Evolutionary conservation across 2,797 vertebrate genomes (phyloP).

Genomic region (Typhlichthys eigenmanni): DNA sequence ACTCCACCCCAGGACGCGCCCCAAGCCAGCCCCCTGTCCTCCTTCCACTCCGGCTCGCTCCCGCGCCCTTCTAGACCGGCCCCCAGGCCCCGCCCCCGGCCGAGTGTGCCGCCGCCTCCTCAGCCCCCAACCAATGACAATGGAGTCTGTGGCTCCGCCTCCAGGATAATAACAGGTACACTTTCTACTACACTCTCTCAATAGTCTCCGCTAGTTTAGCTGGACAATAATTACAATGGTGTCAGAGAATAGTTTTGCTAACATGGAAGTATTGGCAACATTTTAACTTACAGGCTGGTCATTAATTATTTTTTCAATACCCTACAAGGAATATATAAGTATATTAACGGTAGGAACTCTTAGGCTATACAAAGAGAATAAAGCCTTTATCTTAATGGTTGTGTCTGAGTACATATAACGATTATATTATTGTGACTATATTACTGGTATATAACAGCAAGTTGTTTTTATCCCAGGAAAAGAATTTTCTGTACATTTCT

Average conservation of each 20-base stretch:
- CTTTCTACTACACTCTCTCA: neutral
- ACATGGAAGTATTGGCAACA: too few species aligned
- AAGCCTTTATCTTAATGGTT: too few species aligned
- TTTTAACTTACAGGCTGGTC: too few species aligned
- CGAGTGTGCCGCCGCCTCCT: slow-evolving; percentile 87
- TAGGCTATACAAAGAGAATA: too few species aligned
- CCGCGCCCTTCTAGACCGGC: slow-evolving; percentile 85
- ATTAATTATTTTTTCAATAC: too few species aligned
- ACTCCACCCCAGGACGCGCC: slow-evolving; percentile 76
- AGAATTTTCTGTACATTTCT: too few species aligned
- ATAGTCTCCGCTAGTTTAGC: neutral
- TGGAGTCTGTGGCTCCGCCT: slow-evolving; percentile 73
- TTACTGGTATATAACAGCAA: too few species aligned
- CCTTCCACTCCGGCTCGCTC: slow-evolving; percentile 76
- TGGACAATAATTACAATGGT: neutral
- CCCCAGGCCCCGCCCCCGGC: slow-evolving; percentile 86
- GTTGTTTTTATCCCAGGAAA: too few species aligned
- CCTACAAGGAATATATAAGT: too few species aligned
- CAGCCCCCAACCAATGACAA: slow-evolving; percentile 80
- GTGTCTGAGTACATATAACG: too few species aligned
- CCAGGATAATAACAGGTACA: slow-evolving; percentile 91
- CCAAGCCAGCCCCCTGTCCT: slow-evolving; percentile 34
- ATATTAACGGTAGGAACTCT: too few species aligned
- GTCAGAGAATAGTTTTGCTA: neutral
- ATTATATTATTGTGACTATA: too few species aligned